Base-by-base conservation (phyloP, 2,113 vertebrate species). In the Hydrochoerus hydrochaeris region DNA sequence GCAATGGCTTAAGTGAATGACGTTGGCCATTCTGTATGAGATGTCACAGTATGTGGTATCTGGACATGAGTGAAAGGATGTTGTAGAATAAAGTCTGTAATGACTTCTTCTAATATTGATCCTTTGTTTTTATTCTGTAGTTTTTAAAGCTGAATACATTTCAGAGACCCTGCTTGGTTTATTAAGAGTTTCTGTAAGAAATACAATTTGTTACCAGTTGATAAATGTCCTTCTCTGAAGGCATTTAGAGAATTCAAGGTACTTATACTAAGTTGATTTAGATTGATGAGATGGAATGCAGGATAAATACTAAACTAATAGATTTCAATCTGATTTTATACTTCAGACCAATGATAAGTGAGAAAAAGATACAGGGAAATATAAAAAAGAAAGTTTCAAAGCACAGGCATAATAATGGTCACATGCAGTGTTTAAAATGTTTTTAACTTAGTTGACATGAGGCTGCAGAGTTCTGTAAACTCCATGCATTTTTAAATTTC, bases 261-360 rank as follows among this genome's bases (percentile, higher is more conserved):
- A 88, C 90, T 91, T 83, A 62, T 17, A 28, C 24, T 44, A 88
- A 92, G 91, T 95, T 96, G 83, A 91, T 60, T 85, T 57, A 89
- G 90, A 67, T 80, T 44, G 58, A 67, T 75, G 67, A 85, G 60
- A 57, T 73, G 13, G 13, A 83, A 63, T 69, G 67, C 85, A 16
- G 54, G 26, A 35, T 88, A 90, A 35, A 20, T 88, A 96, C 57
- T 88, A 86, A 26, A 67, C 35, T 67, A 94, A 78, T 63, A 78
- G 5, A 46, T 92, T 86, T 88, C 7, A 78, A 44, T 85, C 60
- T 86, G 2, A 69, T 78, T 78, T 91, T 89, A 84, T 86, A 84
- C 69, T 65, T 95, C 11, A 49, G 85, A 83, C 6, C 20, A 62
- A 46, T 46, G 20, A 38, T 62, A 24, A 71, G 24, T 28, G 57